Evolutionary conservation across 1,140 invertebrate genomes (phyloP).

Genomic region (Nasonia longicornis): DNA sequence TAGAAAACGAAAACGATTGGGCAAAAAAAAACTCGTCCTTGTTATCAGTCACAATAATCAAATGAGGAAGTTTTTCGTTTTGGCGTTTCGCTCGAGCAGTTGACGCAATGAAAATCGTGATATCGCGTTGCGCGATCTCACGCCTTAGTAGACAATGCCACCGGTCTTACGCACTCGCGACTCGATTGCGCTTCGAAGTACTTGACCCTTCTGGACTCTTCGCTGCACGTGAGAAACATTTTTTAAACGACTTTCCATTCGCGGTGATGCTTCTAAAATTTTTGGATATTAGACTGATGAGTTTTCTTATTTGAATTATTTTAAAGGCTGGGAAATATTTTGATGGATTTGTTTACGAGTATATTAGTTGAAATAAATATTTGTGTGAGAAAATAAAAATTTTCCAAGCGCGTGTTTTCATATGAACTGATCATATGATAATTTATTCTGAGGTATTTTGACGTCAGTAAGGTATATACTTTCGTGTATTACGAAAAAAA

Average conservation of each 20-base stretch:
- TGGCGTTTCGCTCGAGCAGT: not conserved
- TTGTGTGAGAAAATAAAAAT: too few relatives aligned
- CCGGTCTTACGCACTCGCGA: not conserved
- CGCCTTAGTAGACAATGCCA: not conserved
- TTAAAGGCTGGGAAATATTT: not conserved
- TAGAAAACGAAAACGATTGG: not conserved
- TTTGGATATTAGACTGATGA: too few relatives aligned
- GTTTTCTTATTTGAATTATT: not conserved
- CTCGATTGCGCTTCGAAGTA: not conserved
- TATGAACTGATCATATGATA: too few relatives aligned
- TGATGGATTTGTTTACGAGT: too few relatives aligned
- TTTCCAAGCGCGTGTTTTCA: too few relatives aligned
- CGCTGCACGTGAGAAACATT: not conserved
- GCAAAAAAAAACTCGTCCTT: constrained; percentile 6
- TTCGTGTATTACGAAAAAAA: too few relatives aligned
- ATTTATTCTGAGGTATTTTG: too few relatives aligned
- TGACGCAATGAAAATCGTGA: not conserved
- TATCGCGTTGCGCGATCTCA: constrained; percentile 27
- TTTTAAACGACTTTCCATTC: not conserved
- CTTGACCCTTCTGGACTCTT: constrained; percentile 2
- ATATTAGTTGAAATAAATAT: too few relatives aligned
- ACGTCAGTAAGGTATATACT: too few relatives aligned
- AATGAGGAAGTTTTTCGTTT: constrained; percentile 17
- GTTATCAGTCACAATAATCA: constrained; percentile 4
- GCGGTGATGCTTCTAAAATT: too few relatives aligned